phyloP scores from a whole-genome alignment of 1,140 invertebrate genomes.

The Bombus picipes region DNA sequence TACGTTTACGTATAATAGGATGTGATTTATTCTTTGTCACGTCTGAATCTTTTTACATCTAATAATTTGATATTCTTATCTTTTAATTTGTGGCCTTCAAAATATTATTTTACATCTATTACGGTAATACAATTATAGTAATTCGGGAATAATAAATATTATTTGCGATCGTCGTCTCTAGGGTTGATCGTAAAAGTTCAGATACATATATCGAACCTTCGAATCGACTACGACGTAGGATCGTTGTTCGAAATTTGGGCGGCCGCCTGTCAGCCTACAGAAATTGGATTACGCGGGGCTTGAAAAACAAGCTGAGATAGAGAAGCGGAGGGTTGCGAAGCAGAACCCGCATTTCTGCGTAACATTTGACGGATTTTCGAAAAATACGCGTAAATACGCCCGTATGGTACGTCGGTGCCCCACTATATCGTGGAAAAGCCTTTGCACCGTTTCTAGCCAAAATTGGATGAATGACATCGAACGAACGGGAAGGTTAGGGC shows the following conservation, averaged over 20 bases:
- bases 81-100: not conserved
- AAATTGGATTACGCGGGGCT: conserved; percentile 78
- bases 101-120: not conserved
- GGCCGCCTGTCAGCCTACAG: conserved; percentile 54
- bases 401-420: conserved; percentile 73
- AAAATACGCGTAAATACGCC: conserved; percentile 81
- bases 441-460: conserved; percentile 48
- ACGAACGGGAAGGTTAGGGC: conserved; percentile 17
- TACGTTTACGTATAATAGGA: not conserved
- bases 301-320: conserved; percentile 55
- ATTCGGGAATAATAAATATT: too few species aligned
- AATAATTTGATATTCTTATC: not conserved
- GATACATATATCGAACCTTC: not conserved
- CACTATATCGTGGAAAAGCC: conserved; percentile 75
- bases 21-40: not conserved
- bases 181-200: not conserved
- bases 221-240: not conserved
- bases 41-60: not conserved
- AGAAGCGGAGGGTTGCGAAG: conserved; percentile 27
- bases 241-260: conserved; percentile 52
- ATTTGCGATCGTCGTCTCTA: too few species aligned
- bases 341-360: conserved; percentile 72
- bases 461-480: conserved; percentile 61
- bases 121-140: too few species aligned
- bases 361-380: conserved; percentile 77